Percentiles rank a stretch among this genome's conserved stretches.
Conservation (phyloP, 2,113 vertebrate species). For the Spizaetus ornatus region DNA sequence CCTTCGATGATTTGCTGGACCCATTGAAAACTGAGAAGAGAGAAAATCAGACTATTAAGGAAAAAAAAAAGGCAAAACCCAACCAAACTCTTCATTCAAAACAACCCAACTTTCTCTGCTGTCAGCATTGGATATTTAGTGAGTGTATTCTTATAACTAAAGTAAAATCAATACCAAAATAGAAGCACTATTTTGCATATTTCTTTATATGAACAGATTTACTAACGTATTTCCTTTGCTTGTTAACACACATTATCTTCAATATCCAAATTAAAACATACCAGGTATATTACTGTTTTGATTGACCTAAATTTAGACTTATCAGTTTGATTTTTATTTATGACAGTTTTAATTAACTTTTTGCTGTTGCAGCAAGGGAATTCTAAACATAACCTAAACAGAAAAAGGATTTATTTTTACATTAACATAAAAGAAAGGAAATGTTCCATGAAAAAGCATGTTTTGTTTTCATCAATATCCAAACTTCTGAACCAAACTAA, state of each 20-base stretch:
- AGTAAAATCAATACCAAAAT: neutral
- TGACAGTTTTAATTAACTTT: constrained; percentile 20
- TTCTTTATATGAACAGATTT: neutral
- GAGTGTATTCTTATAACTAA: neutral
- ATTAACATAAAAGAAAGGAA: neutral
- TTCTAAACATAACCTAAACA: neutral
- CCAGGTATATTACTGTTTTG: neutral
- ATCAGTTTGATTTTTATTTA: constrained; percentile 19
- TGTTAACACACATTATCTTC: constrained; percentile 2
- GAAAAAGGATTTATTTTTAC: neutral
- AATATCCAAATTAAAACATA: constrained; percentile 9
- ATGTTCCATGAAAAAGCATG: neutral
- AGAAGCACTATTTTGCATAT: neutral
- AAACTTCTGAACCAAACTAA: constrained; percentile 18
- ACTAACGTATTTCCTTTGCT: neutral
- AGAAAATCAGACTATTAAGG: neutral
- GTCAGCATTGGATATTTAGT: neutral
- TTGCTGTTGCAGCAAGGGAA: neutral
- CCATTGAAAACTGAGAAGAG: constrained; percentile 85
- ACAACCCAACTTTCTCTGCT: neutral
- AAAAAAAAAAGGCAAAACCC: neutral
- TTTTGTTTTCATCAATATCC: constrained; percentile 9
- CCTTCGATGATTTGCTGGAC: constrained; percentile 82
- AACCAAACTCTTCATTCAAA: neutral
- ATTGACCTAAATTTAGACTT: constrained; percentile 16